Evolutionary conservation across 2,113 vertebrate species (phyloP), one percentile per base, ranked within the genome.

Genomic region (Nothoprocta perdicaria): DNA sequence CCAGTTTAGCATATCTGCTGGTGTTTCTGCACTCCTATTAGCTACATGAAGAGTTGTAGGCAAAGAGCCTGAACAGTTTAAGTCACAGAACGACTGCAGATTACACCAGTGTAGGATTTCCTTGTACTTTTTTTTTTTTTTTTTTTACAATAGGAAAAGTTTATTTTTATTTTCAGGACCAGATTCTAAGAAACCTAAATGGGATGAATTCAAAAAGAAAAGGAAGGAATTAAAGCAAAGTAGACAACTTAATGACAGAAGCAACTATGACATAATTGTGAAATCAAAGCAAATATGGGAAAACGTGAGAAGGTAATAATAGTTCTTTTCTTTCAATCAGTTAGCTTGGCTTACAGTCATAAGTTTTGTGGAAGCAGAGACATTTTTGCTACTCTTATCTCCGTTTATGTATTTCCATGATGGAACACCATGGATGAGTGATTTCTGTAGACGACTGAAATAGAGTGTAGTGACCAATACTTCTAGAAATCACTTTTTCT

Each of bases 241-340:
- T 79, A 96, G 98, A 46, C 97, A 97, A 69, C 90, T 97, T 66
- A 97, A 95, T 55, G 98, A 99, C 40, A 99, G 97, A 96, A 98
- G 97, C 91, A 98, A 98, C 95, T 99, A 98, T n/a, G 96, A 99
- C 27, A 86, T 98, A 87, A 97, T 99, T 86, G 90, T 94, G 80
- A 97, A 98, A 79, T 97, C 98, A 31, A 99, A 99, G 92, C 97
- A 98, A 89, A 97, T 99, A 85, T 99, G 99, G 99, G 98, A 98
- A 96, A 87, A 13, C 19, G 40, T 99, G 71, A 97, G 98, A 96
- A 97, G 98, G 98, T 98, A 97, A 94, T 66, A 35, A 61, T 52
- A 9, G 33, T 22, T 57, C 45, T 78, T 80, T 82, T 50, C 23
- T 84, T 69, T 26, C 10, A 22, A 43, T 86, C 5, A 12, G 2